Conservation (phyloP, 2,888 invertebrate genomes). For the Bugulina stolonifera region DNA sequence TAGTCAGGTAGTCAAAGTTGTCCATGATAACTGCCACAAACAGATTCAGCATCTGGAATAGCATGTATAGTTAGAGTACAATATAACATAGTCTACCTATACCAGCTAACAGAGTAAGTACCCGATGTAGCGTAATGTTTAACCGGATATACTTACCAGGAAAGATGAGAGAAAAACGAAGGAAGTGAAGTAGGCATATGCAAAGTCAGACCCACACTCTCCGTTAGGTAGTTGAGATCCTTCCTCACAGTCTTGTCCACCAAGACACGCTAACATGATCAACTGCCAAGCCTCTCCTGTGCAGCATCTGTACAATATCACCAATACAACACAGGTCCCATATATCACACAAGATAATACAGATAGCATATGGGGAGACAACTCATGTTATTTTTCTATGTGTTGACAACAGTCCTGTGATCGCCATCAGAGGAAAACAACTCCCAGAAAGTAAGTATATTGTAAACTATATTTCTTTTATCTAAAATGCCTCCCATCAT, state of each 20-base stretch:
- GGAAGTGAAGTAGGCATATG: constrained; percentile 96
- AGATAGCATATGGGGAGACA: background rate
- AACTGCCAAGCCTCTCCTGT: constrained; percentile 99
- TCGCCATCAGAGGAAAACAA: no score
- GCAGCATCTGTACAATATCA: constrained; percentile 89
- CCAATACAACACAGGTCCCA: no score
- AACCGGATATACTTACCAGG: constrained; percentile 64
- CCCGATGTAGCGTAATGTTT: background rate
- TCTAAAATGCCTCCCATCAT: no score
- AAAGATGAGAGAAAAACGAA: constrained; percentile 99
- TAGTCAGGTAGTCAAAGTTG: constrained; percentile 98
- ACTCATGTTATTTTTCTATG: no score
- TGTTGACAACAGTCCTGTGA: no score
- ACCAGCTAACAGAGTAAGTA: background rate
- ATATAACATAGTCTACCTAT: background rate
- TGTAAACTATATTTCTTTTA: no score
- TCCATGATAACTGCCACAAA: constrained; percentile 99
- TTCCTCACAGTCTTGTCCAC: constrained; percentile 79
- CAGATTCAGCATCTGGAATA: constrained; percentile 86
- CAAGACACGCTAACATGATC: constrained; percentile 96
- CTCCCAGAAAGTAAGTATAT: no score
- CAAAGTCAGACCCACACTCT: constrained; percentile 78
- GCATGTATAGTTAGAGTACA: background rate
- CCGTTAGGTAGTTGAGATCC: constrained; percentile 29
- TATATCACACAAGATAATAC: background rate